Base-by-base conservation (phyloP, 2,888 invertebrate genomes). In the Aspidiotus destructor region DNA sequence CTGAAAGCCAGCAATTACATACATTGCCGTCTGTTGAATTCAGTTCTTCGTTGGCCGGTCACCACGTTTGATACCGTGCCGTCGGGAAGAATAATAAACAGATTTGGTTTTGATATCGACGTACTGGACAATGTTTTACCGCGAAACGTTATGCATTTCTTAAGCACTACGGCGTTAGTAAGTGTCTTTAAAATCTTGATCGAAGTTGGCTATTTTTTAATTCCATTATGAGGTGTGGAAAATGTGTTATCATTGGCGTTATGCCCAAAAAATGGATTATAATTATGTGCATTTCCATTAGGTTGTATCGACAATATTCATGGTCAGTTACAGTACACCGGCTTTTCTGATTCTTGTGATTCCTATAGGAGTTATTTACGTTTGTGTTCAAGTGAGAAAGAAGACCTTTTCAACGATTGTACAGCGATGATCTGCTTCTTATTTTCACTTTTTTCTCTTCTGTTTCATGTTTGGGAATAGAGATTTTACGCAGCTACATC, bases 401-500 rank as follows among this genome's bases (percentile, higher is more conserved):
- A 28, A 28, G 28, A 28, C 1, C 1, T 28, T 28, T 28, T 28
- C 28, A 28, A 28, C 28, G 28, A 28, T 5, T 5, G 5, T 28
- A 28, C 28, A 28, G 28, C 28, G 5, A 28, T 28, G 5, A 28
- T 28, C 1, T 1, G 5, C 5, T 28, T 5, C 28, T 28, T 28
- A 28, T 28, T 28, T 28, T 28, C 28, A 28, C 28, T 28, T 28
- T 28, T 28, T 28, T 28, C 5, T 28, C 28, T 28, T 28, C 28
- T 28, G 2, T 71, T 63, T 60, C 63, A 69, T 73, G 28, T 28
- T 28, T 28, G 1, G 28, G 28, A 28, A 9, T 90, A 98, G 84
- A 84, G 92, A 73, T 93, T 95, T 80, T 98, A 95, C 80, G 92
- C 97, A 72, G 87, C 92, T 3, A 88, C 95, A 0, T 96, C 96